A percentile compares a stretch with the other conserved stretches of the same genome.
Conservation (phyloP, 2,888 invertebrate genomes). For the Tineola bisselliella region DNA sequence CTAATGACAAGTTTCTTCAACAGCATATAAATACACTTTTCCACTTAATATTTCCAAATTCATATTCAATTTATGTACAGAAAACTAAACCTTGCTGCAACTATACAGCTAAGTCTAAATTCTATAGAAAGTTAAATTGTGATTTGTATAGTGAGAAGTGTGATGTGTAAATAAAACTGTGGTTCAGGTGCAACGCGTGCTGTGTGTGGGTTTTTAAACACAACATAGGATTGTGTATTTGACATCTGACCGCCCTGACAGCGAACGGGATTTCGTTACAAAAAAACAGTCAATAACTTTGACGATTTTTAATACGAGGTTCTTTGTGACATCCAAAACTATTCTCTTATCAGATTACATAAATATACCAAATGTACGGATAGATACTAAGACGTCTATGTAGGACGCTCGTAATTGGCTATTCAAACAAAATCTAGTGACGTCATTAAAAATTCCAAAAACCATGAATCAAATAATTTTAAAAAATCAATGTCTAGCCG, state of each 20-base stretch:
- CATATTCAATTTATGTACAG: neutral
- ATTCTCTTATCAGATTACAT: too few relatives aligned
- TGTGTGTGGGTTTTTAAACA: constrained; percentile 6
- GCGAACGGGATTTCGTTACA: constrained; percentile 4
- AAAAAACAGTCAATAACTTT: neutral
- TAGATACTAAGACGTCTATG: too few relatives aligned
- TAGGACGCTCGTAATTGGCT: neutral
- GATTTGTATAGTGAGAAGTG: neutral
- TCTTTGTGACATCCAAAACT: neutral
- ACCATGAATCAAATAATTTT: neutral
- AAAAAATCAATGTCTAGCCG: neutral
- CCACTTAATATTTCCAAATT: neutral
- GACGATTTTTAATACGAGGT: neutral
- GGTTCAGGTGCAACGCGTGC: constrained; percentile 7
- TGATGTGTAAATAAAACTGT: neutral
- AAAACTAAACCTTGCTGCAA: neutral
- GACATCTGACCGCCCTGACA: constrained; percentile 11
- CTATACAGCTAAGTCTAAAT: too few relatives aligned
- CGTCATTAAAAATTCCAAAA: neutral
- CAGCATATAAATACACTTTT: constrained; percentile 8
- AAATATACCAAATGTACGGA: too few relatives aligned
- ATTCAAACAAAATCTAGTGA: neutral
- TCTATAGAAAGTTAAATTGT: too few relatives aligned
- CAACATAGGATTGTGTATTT: constrained; percentile 10
- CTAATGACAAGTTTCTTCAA: constrained; percentile 12